These are phyloP conservation scores for Sinella curviseta DNA, from an alignment of 1,140 invertebrate genomes.

Conservation along the genomic window DNA sequence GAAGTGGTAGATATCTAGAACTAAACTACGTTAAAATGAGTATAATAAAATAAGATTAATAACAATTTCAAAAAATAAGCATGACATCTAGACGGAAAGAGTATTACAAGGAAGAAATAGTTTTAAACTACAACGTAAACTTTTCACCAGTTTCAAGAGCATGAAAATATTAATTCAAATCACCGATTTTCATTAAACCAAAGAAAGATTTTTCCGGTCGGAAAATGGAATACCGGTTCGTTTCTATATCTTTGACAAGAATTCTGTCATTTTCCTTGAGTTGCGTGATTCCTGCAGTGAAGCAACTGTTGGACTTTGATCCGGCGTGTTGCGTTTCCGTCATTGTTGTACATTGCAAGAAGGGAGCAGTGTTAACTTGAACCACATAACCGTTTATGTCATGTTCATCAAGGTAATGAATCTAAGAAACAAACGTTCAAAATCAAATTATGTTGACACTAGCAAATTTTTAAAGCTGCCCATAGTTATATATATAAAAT, in stretches of 20 bases:
- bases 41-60: too few relatives aligned
- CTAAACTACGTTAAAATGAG: too few relatives aligned
- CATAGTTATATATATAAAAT: conserved; percentile 12
- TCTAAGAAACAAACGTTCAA: conserved; percentile 51
- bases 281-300: conserved; percentile 67
- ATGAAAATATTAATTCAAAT: conserved; percentile 47
- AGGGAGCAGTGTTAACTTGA: conserved; percentile 54
- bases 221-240: conserved; percentile 68
- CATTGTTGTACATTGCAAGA: conserved; percentile 65
- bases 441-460: conserved; percentile 36
- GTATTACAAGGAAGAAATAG: too few relatives aligned
- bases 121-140: too few relatives aligned
- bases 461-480: conserved; percentile 17
- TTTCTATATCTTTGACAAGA: conserved; percentile 67
- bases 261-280: conserved; percentile 65
- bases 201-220: conserved; percentile 76
- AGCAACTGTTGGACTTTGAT: conserved; percentile 64
- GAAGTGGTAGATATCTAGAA: too few relatives aligned
- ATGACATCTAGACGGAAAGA: too few relatives aligned
- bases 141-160: too few relatives aligned
- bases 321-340: conserved; percentile 54
- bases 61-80: too few relatives aligned
- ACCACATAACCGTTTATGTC: conserved; percentile 66
- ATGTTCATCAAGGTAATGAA: conserved; percentile 67
- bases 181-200: conserved; percentile 72